Evolutionary conservation across 2,888 invertebrate genomes (phyloP).

Genomic region (Tipula lateralis): DNA sequence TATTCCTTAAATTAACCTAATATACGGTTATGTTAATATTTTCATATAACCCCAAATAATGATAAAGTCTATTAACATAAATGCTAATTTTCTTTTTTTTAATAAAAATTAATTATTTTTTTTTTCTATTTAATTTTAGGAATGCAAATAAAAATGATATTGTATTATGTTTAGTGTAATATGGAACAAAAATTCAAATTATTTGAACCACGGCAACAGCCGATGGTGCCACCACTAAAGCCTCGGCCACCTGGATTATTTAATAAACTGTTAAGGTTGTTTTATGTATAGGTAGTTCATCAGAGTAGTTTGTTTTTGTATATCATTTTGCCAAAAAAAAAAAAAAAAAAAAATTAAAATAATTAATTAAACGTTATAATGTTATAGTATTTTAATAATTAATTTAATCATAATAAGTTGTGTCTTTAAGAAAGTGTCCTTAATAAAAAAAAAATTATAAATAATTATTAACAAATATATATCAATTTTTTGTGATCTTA

Average conservation of each 20-base stretch:
- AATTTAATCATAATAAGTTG: constrained; percentile 19
- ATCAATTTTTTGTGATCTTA: constrained; percentile 14
- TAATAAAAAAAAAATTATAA: constrained; percentile 30
- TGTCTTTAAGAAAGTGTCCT: constrained; percentile 36
- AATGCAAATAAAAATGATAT: not conserved
- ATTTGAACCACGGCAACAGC: constrained; percentile 40
- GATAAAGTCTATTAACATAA: not conserved
- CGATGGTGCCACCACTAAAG: constrained; percentile 42
- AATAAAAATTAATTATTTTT: constrained; percentile 29
- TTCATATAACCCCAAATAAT: not conserved
- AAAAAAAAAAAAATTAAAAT: too few relatives aligned
- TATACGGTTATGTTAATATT: not conserved
- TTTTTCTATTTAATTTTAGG: constrained; percentile 12
- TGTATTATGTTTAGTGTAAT: constrained; percentile 36
- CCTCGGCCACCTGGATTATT: constrained; percentile 42
- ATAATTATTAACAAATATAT: constrained; percentile 16
- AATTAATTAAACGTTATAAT: not conserved
- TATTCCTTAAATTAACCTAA: not conserved
- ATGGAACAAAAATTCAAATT: constrained; percentile 38
- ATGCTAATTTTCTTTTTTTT: not conserved
- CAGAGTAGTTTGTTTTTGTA: not conserved
- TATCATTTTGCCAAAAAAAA: constrained; percentile 26
- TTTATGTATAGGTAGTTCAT: not conserved
- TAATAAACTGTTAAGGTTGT: not conserved
- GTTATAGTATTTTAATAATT: not conserved